Evolutionary conservation across 1,140 invertebrate species (phyloP).

Genomic region (Drosophila simulans): DNA sequence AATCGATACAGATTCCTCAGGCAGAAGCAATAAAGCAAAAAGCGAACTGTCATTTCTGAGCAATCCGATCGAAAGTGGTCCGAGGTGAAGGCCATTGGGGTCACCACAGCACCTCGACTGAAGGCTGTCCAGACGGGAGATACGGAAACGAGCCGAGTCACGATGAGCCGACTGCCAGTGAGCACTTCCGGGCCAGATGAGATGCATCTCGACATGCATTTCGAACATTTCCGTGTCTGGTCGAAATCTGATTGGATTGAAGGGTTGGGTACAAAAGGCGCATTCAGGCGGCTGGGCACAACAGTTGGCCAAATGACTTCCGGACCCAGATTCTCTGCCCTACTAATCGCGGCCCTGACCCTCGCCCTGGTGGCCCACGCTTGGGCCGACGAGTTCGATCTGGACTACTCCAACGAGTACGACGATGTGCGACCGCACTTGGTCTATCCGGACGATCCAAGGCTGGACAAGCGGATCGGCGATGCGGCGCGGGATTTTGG

Average conservation of each 20-base stretch:
- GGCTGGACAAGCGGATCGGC: constrained; percentile 49
- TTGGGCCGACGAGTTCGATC: constrained; percentile 30
- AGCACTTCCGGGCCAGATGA: constrained; percentile 9
- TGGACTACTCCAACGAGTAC: constrained; percentile 71
- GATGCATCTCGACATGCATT: constrained; percentile 17
- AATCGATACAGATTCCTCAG: background rate
- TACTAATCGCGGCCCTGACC: constrained; percentile 9
- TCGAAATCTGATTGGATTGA: background rate
- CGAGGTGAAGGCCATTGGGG: background rate
- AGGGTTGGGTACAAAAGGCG: constrained; percentile 49
- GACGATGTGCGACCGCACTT: constrained; percentile 65
- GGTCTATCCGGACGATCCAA: constrained; percentile 57
- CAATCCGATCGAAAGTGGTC: background rate
- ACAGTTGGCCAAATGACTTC: constrained; percentile 56
- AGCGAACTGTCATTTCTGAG: background rate
- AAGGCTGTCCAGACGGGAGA: constrained; percentile 1
- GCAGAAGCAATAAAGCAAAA: background rate
- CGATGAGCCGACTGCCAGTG: constrained; percentile 8
- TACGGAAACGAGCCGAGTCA: constrained; percentile 9
- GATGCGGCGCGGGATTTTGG: constrained; percentile 52
- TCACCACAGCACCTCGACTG: background rate
- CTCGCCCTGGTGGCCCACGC: background rate
- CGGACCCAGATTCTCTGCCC: background rate
- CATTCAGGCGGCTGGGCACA: background rate
- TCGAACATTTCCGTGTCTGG: constrained; percentile 14